A percentile compares a stretch with the other conserved stretches of the same genome.
These are phyloP conservation scores for Brachionus rubens DNA, from an alignment of 1,140 invertebrate genomes.

Conservation along the genomic window DNA sequence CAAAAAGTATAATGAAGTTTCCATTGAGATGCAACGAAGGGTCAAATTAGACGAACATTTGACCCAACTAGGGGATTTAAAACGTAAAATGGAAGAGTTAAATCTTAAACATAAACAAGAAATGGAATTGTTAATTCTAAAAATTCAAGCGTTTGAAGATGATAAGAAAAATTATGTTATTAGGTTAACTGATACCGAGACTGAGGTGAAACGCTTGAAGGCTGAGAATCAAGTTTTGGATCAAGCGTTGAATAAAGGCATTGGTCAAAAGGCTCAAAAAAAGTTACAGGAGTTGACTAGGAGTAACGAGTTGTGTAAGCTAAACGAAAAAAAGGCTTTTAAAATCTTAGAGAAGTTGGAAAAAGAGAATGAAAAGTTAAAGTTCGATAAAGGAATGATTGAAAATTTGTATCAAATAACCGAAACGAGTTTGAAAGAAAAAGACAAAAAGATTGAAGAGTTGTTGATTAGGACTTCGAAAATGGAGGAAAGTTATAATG, in stretches of 20 bases:
- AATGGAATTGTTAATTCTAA: background rate
- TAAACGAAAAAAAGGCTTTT: background rate
- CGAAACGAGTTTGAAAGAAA: background rate
- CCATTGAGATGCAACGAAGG: background rate
- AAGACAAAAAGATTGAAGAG: slow-evolving; percentile 27
- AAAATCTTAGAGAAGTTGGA: background rate
- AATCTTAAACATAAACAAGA: slow-evolving; percentile 14
- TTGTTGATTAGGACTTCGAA: background rate
- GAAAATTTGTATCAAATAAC: background rate
- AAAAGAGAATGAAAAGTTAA: slow-evolving; percentile 4
- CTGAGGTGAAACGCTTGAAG: background rate
- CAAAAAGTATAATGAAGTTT: slow-evolving; percentile 10
- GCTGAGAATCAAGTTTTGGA: slow-evolving; percentile 27
- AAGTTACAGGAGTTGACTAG: background rate
- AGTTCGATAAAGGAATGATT: background rate
- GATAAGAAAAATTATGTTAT: slow-evolving; percentile 18
- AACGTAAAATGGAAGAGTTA: slow-evolving; percentile 10
- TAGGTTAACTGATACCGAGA: slow-evolving; percentile 1
- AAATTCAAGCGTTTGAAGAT: background rate
- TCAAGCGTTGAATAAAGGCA: slow-evolving; percentile 2
- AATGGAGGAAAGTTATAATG: background rate
- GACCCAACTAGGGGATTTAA: slow-evolving; percentile 1
- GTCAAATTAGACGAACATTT: slow-evolving; percentile 32
- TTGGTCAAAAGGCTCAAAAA: background rate
- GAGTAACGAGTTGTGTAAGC: background rate